Evolutionary conservation across 2,888 invertebrate genomes (phyloP).

Genomic region (Ptychoptera contaminata): DNA sequence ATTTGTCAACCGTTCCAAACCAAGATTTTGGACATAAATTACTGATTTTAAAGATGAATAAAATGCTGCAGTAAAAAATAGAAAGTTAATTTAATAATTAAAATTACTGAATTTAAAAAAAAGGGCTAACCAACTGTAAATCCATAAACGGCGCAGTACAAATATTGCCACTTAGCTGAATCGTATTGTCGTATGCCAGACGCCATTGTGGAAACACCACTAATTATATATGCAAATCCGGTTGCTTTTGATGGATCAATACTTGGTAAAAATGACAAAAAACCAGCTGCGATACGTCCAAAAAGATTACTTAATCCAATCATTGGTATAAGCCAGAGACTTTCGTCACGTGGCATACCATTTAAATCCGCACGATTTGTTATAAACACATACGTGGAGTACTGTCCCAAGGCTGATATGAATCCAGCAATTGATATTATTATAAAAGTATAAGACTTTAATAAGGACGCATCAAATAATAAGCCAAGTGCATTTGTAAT

Average conservation of each 20-base stretch:
- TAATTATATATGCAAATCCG: constrained; percentile 25
- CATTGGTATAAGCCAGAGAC: constrained; percentile 44
- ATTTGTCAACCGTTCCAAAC: constrained; percentile 60
- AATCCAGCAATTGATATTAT: constrained; percentile 36
- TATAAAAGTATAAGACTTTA: constrained; percentile 22
- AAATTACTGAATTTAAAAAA: not conserved
- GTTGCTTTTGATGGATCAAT: constrained; percentile 17
- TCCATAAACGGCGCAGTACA: constrained; percentile 19
- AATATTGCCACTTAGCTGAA: constrained; percentile 18
- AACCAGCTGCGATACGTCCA: constrained; percentile 19
- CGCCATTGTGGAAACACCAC: constrained; percentile 38
- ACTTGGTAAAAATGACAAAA: constrained; percentile 17
- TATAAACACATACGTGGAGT: constrained; percentile 61
- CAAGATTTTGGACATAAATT: constrained; percentile 57
- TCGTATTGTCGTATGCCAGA: constrained; percentile 41
- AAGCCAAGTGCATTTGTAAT: constrained; percentile 20
- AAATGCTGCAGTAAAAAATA: constrained; percentile 40
- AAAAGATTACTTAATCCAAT: constrained; percentile 61
- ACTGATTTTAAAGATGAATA: constrained; percentile 61
- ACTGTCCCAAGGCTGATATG: constrained; percentile 58
- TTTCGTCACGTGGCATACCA: constrained; percentile 29
- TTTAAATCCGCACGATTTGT: constrained; percentile 31
- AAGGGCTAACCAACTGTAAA: constrained; percentile 19
- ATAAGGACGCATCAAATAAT: constrained; percentile 21
- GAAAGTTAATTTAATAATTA: too few relatives aligned